Percentiles rank a stretch among this genome's conserved stretches.
phyloP scores from a whole-genome alignment of 2,888 invertebrate species.

The Pseudanteris insignis region DNA sequence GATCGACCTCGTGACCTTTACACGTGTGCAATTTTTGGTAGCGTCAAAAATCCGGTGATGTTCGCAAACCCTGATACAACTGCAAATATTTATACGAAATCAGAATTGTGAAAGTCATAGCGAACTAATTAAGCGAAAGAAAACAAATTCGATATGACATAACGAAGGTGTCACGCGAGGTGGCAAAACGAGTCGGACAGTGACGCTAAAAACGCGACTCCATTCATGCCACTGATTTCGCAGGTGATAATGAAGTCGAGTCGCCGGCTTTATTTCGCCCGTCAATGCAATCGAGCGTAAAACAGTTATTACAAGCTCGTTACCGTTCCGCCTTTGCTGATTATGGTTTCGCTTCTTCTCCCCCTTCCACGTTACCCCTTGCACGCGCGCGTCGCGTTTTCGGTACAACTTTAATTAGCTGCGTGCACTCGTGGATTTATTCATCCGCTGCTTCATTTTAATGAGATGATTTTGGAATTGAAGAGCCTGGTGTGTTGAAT shows the following conservation, averaged over 20 bases:
- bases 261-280: too few species aligned
- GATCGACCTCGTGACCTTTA: too few species aligned
- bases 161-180: not conserved
- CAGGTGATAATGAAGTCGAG: constrained; percentile 6
- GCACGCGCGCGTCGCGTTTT: too few species aligned
- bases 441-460: constrained; percentile 2
- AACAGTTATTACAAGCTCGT: not conserved
- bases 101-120: constrained; percentile 10
- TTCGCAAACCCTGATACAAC: too few species aligned
- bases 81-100: too few species aligned
- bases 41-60: too few species aligned
- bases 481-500: constrained; percentile 1
- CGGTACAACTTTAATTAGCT: too few species aligned
- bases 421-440: not conserved
- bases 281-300: not conserved
- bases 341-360: not conserved
- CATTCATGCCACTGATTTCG: constrained; percentile 7
- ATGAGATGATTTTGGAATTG: not conserved
- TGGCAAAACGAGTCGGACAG: constrained; percentile 3
- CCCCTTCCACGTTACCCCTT: too few species aligned
- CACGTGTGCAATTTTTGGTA: too few species aligned
- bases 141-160: constrained; percentile 8
- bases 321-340: not conserved
- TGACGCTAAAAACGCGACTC: not conserved
- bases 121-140: constrained; percentile 17